phyloP scores from a whole-genome alignment of 2,797 vertebrate genomes.

The Cyprinodon diabolis region DNA sequence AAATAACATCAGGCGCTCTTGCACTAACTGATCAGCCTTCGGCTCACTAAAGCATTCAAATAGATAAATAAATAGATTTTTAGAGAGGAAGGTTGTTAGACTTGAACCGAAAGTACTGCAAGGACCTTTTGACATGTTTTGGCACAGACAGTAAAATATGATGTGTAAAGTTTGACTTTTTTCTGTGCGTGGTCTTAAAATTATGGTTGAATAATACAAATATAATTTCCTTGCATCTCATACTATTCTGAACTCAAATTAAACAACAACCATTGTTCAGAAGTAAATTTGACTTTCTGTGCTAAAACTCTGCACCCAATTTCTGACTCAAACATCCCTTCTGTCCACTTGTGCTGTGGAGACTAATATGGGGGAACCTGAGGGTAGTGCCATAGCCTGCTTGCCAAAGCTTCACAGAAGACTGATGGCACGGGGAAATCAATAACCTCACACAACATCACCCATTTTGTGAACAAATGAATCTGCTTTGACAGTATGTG shows the following conservation, averaged over 20 bases:
- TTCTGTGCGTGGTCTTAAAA: neutral
- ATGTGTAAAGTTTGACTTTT: neutral
- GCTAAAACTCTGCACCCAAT: constrained; percentile 42
- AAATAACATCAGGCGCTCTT: too few species aligned
- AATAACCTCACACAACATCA: constrained; percentile 78
- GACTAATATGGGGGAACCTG: constrained; percentile 51
- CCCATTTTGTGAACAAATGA: constrained; percentile 82
- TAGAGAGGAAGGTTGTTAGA: neutral
- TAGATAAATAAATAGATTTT: neutral
- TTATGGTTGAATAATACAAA: neutral
- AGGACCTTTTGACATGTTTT: neutral
- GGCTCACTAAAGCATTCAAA: neutral
- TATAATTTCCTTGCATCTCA: neutral
- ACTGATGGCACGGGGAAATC: constrained; percentile 80
- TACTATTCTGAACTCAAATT: neutral
- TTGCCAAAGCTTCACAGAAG: constrained; percentile 70
- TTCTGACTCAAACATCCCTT: constrained; percentile 48
- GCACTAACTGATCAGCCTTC: too few species aligned
- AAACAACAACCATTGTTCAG: constrained; percentile 24
- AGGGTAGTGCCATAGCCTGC: constrained; percentile 67
- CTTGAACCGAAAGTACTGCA: neutral
- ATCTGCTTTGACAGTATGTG: constrained; percentile 80
- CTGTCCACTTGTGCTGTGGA: constrained; percentile 60
- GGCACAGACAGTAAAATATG: neutral
- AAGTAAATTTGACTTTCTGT: constrained; percentile 38